Evolutionary conservation across 2,888 invertebrate genomes (phyloP).

Genomic region (Mechanitis mazaeus): DNA sequence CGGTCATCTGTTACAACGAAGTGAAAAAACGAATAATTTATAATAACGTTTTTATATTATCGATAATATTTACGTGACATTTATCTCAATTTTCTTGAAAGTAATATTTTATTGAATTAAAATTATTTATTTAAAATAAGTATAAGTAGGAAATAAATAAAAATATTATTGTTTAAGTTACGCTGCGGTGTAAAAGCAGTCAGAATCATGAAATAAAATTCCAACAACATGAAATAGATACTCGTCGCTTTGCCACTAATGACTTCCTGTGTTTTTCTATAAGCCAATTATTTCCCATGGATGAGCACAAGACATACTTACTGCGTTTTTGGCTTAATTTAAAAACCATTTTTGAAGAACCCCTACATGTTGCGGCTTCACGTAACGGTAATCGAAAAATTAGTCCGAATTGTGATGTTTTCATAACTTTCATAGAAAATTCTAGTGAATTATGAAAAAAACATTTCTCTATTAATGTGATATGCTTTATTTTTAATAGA

Average conservation of each 20-base stretch:
- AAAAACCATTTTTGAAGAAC: conserved; percentile 7
- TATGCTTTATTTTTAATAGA: too few species aligned
- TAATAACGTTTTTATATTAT: not conserved
- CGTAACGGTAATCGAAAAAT: not conserved
- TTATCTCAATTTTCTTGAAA: not conserved
- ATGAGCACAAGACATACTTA: conserved; percentile 57
- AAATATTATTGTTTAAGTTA: not conserved
- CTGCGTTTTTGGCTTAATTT: conserved; percentile 19
- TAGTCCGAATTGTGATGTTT: too few species aligned
- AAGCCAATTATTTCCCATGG: conserved; percentile 68
- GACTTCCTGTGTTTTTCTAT: conserved; percentile 74
- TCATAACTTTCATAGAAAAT: too few species aligned
- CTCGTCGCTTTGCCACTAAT: conserved; percentile 68
- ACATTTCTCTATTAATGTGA: too few species aligned
- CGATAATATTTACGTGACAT: not conserved
- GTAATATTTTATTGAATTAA: not conserved
- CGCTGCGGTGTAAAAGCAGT: conserved; percentile 48
- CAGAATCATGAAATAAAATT: conserved; percentile 34
- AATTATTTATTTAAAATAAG: not conserved
- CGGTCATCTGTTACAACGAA: conserved; percentile 41
- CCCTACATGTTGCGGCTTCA: not conserved
- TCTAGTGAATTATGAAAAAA: too few species aligned
- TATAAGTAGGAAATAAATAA: not conserved
- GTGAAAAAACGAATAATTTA: not conserved
- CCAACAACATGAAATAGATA: conserved; percentile 62